Evolutionary conservation across 2,888 invertebrate genomes (phyloP).

Genomic region (Apantesis nais): DNA sequence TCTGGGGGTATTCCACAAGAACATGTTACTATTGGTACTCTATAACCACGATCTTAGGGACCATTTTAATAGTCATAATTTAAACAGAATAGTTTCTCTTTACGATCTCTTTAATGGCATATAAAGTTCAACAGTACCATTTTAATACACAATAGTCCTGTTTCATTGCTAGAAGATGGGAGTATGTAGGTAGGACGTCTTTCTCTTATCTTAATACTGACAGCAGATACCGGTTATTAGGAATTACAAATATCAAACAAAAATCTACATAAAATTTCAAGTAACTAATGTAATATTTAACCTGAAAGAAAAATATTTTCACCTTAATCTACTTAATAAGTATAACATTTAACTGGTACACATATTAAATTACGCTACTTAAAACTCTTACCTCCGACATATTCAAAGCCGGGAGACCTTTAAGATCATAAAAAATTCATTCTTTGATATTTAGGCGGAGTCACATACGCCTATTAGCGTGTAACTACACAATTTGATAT

Average conservation of each 20-base stretch:
- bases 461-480: constrained; percentile 3
- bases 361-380: constrained; percentile 24
- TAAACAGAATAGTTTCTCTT: not conserved
- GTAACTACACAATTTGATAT: constrained; percentile 1
- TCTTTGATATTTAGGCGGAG: constrained; percentile 31
- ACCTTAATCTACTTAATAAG: not conserved
- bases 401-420: constrained; percentile 28
- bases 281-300: not conserved
- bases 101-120: too few species aligned
- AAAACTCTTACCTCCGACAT: constrained; percentile 30
- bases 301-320: not conserved
- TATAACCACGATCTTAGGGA: not conserved
- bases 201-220: not conserved
- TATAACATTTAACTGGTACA: constrained; percentile 12
- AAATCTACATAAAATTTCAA: not conserved
- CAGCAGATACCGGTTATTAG: not conserved
- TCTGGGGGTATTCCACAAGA: not conserved
- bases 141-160: too few species aligned
- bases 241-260: not conserved
- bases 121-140: too few species aligned
- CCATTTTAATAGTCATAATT: not conserved
- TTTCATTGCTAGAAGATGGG: not conserved
- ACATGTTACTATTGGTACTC: not conserved
- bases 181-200: not conserved
- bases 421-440: constrained; percentile 41